Conservation (phyloP, 2,888 invertebrate genomes). For the Drosophila ezoana region DNA sequence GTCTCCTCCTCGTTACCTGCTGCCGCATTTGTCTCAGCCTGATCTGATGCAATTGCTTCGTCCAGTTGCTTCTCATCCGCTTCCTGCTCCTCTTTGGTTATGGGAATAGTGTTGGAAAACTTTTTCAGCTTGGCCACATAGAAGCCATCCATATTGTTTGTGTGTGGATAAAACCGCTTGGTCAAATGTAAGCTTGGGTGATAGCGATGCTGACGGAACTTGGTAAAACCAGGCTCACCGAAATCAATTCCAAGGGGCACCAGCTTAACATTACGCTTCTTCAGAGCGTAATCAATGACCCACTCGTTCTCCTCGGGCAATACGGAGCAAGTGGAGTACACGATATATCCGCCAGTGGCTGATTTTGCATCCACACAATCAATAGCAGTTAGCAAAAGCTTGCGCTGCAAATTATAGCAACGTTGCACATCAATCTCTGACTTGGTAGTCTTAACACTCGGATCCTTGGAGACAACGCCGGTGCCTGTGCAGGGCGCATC, state of each 20-base stretch:
- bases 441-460: conserved; percentile 96
- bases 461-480: conserved; percentile 99
- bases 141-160: conserved; percentile 99
- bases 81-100: conserved; percentile 84
- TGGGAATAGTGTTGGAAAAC: conserved; percentile 91
- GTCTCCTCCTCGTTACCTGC: conserved; percentile 50
- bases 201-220: conserved; percentile 93
- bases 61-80: conserved; percentile 83
- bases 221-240: conserved; percentile 97
- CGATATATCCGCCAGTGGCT: conserved; percentile 95
- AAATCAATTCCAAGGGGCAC: conserved; percentile 97
- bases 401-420: conserved; percentile 96
- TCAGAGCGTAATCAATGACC: conserved; percentile 97
- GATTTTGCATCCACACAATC: conserved; percentile 98
- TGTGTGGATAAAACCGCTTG: conserved; percentile 97
- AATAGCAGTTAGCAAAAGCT: conserved; percentile 97
- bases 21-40: conserved; percentile 48
- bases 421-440: conserved; percentile 95
- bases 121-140: conserved; percentile 99
- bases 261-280: conserved; percentile 96
- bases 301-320: conserved; percentile 99
- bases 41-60: conserved; percentile 66
- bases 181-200: conserved; percentile 95
- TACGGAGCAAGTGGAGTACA: conserved; percentile 99
- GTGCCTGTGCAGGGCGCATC: conserved; percentile 99